Conservation (phyloP, 2,888 invertebrate species). For the Ichneumon xanthorius region DNA sequence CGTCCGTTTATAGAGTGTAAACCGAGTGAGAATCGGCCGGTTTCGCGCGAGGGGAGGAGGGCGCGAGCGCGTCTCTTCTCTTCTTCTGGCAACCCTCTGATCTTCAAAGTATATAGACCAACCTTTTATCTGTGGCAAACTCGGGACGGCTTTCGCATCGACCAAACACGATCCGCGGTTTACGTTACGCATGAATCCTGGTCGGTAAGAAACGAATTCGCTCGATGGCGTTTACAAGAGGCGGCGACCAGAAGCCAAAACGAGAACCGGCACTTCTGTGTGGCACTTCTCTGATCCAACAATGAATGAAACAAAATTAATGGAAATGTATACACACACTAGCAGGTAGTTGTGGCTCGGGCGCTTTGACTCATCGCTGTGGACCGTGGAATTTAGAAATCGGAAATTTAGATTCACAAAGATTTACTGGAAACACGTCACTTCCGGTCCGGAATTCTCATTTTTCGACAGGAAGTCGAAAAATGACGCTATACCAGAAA, state of each 20-base stretch:
- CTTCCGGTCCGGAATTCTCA: neutral
- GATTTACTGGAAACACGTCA: neutral
- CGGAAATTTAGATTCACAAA: neutral
- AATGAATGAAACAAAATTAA: slow-evolving; percentile 23
- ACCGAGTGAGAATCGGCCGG: slow-evolving; percentile 71
- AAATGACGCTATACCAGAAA: too few relatives aligned
- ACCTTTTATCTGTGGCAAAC: slow-evolving; percentile 73
- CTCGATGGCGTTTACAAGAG: slow-evolving; percentile 38
- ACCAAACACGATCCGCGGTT: slow-evolving; percentile 32
- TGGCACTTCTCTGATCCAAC: slow-evolving; percentile 5
- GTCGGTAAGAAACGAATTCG: slow-evolving; percentile 38
- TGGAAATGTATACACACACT: neutral
- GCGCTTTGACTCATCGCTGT: too few relatives aligned
- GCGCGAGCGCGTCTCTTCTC: slow-evolving; percentile 34
- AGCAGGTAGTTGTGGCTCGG: neutral
- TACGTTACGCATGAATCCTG: slow-evolving; percentile 21
- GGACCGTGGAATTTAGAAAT: neutral
- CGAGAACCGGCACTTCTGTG: neutral
- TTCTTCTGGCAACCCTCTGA: slow-evolving; percentile 77
- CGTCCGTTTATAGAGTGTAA: slow-evolving; percentile 81
- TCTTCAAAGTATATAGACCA: slow-evolving; percentile 79
- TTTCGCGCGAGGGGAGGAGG: slow-evolving; percentile 3
- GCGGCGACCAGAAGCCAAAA: slow-evolving; percentile 3
- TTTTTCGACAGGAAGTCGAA: too few relatives aligned
- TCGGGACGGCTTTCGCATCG: slow-evolving; percentile 24